phyloP scores from a whole-genome alignment of 2,888 invertebrate species.

The Ferdinandea cuprea region DNA sequence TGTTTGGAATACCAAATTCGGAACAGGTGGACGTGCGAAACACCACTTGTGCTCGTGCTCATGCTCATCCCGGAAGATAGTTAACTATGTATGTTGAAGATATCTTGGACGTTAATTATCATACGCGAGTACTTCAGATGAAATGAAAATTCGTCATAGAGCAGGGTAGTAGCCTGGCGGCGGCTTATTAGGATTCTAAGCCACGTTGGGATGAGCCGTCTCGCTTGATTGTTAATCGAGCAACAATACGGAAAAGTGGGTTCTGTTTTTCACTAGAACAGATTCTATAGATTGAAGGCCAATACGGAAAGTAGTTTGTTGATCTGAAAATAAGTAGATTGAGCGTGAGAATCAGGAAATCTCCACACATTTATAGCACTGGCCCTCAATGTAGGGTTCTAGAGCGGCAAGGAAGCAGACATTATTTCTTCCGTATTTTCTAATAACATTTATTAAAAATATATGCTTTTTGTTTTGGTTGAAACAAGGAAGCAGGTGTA shows the following conservation, averaged over 20 bases:
- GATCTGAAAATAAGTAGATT: not conserved
- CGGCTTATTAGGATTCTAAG: slow-evolving; percentile 54
- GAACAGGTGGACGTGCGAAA: slow-evolving; percentile 34
- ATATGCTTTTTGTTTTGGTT: too few species aligned
- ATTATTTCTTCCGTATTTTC: not conserved
- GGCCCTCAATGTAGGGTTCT: not conserved
- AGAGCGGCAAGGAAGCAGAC: not conserved
- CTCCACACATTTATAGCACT: not conserved
- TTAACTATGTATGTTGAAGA: slow-evolving; percentile 8
- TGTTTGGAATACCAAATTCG: slow-evolving; percentile 40
- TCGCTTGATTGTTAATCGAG: not conserved
- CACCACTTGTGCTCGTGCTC: not conserved
- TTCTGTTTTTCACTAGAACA: slow-evolving; percentile 1
- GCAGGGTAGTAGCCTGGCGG: not conserved
- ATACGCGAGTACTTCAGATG: slow-evolving; percentile 27
- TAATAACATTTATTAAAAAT: too few species aligned
- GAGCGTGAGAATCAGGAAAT: not conserved
- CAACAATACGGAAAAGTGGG: slow-evolving; percentile 36
- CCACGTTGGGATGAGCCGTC: slow-evolving; percentile 27
- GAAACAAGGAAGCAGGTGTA: too few species aligned
- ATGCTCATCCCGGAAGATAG: slow-evolving; percentile 46
- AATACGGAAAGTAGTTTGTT: not conserved
- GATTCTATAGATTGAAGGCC: slow-evolving; percentile 24
- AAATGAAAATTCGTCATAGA: slow-evolving; percentile 17
- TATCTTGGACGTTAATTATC: slow-evolving; percentile 31